Evolutionary conservation across 2,888 invertebrate genomes (phyloP), one percentile per base, ranked within the genome.

Genomic region (Psylliodes chrysocephalus): DNA sequence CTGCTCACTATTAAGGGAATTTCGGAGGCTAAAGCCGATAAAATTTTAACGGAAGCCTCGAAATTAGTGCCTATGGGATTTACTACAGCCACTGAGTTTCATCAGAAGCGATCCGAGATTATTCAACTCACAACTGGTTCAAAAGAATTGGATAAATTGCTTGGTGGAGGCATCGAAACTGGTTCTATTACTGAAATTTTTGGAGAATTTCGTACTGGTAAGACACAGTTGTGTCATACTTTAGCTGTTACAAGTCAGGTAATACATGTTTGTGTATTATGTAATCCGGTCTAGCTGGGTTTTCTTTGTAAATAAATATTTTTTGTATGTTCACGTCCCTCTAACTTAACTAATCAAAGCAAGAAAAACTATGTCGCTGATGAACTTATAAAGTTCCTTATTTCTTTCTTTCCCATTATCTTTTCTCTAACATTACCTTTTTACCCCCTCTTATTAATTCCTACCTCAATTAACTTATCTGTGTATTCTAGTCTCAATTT

Each of bases 131-230:
- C 96, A 0, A 98, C 98, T 1, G 98, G 98, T 0, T 96, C 97
- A 0, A 93, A 92, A 71, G 97, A 97, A 79, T 83, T 98, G 33
- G 98, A 98, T 80, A 91, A 95, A 77, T 84, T 98, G 22, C 84
- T 98, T 1, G 95, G 95, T 28, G 97, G 98, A 42, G 99, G 98
- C 2, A 91, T 99, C 71, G 98, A 99, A 83, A 99, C 98, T 0
- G 98, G 98, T 0, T 96, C 97, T 0, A 97, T 99, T 38, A 99
- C 98, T 0, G 98, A 99, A 84, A 90, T 99, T 75, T 98, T 99
- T 85, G 98, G 98, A 8, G 98, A 99, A 82, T 99, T 98, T 80
- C 87, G 98, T 67, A 96, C 97, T 0, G 98, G 98, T 19, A 99
- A 99, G 83, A 96, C 98, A 2, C 98, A 99, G 78, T 76, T 99